Evolutionary conservation across 2,797 vertebrate species (phyloP), one percentile per base, ranked within the genome.

Genomic region (Tenualosa ilisha): DNA sequence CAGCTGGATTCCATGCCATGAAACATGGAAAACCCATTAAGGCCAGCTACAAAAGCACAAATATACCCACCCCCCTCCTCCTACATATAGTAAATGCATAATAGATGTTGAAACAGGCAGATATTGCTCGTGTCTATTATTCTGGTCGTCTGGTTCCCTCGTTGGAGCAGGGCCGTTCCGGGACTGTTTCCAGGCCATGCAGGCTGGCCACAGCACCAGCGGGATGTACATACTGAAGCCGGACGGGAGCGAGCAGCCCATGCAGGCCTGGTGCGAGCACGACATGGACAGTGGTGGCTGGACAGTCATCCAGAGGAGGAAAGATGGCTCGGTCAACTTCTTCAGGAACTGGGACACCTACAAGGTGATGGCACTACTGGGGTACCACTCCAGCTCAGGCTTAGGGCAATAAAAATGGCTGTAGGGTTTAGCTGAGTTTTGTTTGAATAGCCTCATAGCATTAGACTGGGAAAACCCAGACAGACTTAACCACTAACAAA

Each of bases 281-380:
- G 96, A 96, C 87, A 92, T 99, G 92, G 98, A 99, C 90, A 97
- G 96, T 0, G 98, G 98, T 17, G 98, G 98, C 88, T 99, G 98
- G 98, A 97, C 97, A 6, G 96, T 99, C 0, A 98, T 99, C 93
- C 98, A 98, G 93, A 97, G 96, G 89, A 95, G 98, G 92, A 96
- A 90, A 90, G 98, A 99, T 1, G 98, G 98, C 86, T 98, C 98
- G 6, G 96, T 98, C 85, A 99, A 99, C 93, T 99, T 99, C 91
- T 99, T 99, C 94, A 96, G 97, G 90, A 99, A 99, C 87, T 99
- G 98, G 98, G 98, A 99, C 84, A 98, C 94, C 89, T 99, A 99
- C 89, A 99, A 99, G 98, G 98, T 99, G 95, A 79, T 75, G 15
- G 15, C 37, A 65, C n/a, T 22, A 40, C 6, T 72, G 26, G 13